phyloP scores from a whole-genome alignment of 35 echinoderm and acorn worm genomes.

The Ophioderma brevispina region DNA sequence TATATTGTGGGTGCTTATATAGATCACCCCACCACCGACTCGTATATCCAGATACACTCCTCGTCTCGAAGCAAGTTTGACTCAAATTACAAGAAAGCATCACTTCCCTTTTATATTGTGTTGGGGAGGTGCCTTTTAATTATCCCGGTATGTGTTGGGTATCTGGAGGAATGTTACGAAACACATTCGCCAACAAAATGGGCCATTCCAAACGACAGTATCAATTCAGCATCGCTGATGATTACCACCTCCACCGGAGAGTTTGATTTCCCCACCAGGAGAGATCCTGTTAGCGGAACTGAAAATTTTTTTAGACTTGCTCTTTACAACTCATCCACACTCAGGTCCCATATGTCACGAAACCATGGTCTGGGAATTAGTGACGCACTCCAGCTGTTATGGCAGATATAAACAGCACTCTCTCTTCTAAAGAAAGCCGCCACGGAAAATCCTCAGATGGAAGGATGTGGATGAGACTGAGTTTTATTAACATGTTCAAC shows the following conservation, averaged over 20 bases:
- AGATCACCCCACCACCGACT: not conserved
- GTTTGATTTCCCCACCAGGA: not conserved
- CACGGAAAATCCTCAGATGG: not conserved
- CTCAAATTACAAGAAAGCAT: not conserved
- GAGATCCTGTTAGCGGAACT: not conserved
- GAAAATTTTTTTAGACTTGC: not conserved
- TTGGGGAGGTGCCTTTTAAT: constrained; percentile 50
- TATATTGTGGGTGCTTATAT: constrained; percentile 15
- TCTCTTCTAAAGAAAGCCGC: not conserved
- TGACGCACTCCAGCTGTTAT: not conserved
- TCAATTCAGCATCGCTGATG: not conserved
- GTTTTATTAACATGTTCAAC: not conserved
- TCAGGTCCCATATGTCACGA: not conserved
- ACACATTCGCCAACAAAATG: not conserved
- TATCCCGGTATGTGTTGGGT: constrained; percentile 36
- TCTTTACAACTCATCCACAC: not conserved
- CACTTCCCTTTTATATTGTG: constrained; percentile 13
- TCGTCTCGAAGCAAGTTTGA: not conserved
- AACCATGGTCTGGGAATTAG: not conserved
- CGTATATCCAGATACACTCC: not conserved
- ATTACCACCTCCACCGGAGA: not conserved
- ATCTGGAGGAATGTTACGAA: constrained; percentile 2
- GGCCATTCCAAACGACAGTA: constrained; percentile 7
- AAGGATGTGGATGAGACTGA: constrained; percentile 10
- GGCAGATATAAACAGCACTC: not conserved